Percentiles rank a stretch among this genome's conserved stretches.
Conservation (phyloP, 2,888 invertebrate species). For the Trimorus sp. region DNA sequence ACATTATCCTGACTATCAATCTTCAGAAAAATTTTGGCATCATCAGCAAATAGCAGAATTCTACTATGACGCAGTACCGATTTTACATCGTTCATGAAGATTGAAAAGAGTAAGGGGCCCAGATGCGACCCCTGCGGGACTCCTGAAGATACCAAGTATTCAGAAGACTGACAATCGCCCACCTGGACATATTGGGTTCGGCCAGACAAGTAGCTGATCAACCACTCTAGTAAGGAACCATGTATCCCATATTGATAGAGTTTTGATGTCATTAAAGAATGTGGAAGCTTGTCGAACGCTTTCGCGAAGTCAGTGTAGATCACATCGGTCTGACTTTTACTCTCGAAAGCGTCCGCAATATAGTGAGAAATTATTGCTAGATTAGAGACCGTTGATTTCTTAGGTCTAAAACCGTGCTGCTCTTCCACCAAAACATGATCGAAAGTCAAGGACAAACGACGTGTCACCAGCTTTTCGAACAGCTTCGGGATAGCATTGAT, state of each 20-base stretch:
- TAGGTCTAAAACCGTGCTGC: constrained; percentile 40
- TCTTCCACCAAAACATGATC: neutral
- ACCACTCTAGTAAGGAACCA: neutral
- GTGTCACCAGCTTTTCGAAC: constrained; percentile 52
- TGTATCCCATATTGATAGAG: neutral
- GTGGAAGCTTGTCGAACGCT: neutral
- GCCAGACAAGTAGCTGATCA: neutral
- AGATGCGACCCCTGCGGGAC: constrained; percentile 8
- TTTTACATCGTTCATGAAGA: constrained; percentile 7
- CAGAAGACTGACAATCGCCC: neutral
- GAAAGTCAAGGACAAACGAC: neutral
- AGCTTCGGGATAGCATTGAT: constrained; percentile 53
- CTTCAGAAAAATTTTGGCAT: no score
- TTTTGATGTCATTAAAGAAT: neutral
- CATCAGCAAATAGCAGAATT: no score
- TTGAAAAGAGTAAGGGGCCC: neutral
- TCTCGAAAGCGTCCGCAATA: neutral
- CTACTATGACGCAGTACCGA: no score
- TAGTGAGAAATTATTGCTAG: constrained; percentile 55
- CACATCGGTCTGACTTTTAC: neutral
- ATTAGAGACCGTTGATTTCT: constrained; percentile 64
- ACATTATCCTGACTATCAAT: no score
- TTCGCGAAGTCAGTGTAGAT: neutral
- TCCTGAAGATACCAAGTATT: neutral
- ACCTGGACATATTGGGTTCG: neutral